Conservation (phyloP, 2,113 vertebrate genomes). For the Sylvia atricapilla region DNA sequence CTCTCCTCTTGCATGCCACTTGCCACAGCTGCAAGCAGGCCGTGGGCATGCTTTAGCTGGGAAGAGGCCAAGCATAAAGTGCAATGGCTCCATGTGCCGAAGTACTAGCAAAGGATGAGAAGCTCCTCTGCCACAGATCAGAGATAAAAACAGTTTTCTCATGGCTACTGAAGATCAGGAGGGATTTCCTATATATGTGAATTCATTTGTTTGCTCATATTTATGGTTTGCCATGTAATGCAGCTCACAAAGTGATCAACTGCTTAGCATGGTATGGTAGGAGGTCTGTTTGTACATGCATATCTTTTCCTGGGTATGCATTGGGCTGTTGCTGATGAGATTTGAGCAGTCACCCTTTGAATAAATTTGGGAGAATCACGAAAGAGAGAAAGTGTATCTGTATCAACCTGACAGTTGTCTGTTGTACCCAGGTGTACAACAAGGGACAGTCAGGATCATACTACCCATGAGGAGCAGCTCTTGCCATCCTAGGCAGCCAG, state of each 20-base stretch:
- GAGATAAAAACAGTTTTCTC: background rate
- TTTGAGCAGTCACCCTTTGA: background rate
- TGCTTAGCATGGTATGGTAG: background rate
- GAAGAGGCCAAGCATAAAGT: background rate
- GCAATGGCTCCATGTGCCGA: background rate
- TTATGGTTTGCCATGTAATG: background rate
- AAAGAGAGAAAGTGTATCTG: background rate
- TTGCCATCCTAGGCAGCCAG: background rate
- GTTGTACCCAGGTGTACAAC: background rate
- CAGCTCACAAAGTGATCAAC: background rate
- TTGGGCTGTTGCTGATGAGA: background rate
- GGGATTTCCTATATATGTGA: background rate
- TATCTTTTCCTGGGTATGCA: background rate
- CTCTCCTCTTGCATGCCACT: background rate
- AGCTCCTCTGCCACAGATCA: background rate
- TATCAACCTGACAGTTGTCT: background rate
- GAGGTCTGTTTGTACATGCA: background rate
- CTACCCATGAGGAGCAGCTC: background rate
- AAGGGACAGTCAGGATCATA: background rate
- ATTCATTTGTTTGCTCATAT: background rate
- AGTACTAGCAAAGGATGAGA: background rate
- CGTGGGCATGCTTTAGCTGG: background rate
- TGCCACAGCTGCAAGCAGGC: background rate
- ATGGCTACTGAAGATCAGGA: background rate
- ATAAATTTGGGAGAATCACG: background rate